phyloP scores from a whole-genome alignment of 2,113 vertebrate species.

The Toxotes chatareus region DNA sequence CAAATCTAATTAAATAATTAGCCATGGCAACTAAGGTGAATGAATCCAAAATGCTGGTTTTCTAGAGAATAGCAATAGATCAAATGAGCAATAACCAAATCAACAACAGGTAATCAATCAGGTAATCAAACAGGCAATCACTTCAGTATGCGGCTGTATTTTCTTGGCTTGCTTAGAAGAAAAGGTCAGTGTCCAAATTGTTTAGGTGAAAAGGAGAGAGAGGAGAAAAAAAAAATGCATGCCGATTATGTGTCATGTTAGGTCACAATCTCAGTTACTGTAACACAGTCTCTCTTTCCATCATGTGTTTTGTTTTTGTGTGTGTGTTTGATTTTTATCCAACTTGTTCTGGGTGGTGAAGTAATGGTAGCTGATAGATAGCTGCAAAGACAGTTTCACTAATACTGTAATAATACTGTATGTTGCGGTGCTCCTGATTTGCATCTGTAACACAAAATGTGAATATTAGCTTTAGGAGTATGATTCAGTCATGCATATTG shows the following conservation, averaged over 20 bases:
- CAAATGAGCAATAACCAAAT: not conserved
- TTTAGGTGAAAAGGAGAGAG: not conserved
- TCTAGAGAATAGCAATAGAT: not conserved
- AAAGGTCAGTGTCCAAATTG: conserved; percentile 43
- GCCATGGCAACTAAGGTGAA: not conserved
- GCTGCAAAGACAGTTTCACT: conserved; percentile 11
- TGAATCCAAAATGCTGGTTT: not conserved
- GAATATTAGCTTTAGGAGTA: conserved; percentile 47
- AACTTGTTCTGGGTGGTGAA: not conserved
- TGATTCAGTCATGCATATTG: conserved; percentile 57
- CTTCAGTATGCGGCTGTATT: conserved; percentile 20
- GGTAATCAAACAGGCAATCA: conserved; percentile 10
- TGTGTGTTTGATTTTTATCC: not conserved
- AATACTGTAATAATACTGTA: conserved; percentile 5
- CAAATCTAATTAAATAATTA: not conserved
- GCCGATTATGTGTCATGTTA: not conserved
- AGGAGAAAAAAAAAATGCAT: not conserved
- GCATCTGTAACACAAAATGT: conserved; percentile 33
- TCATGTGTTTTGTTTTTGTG: not conserved
- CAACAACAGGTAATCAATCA: conserved; percentile 6
- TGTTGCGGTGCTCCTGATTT: conserved; percentile 13
- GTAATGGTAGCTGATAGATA: conserved; percentile 13
- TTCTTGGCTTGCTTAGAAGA: not conserved
- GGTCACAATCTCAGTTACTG: not conserved
- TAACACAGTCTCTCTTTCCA: not conserved